phyloP scores from a whole-genome alignment of 2,888 invertebrate genomes.

The Crepidodera aurea region DNA sequence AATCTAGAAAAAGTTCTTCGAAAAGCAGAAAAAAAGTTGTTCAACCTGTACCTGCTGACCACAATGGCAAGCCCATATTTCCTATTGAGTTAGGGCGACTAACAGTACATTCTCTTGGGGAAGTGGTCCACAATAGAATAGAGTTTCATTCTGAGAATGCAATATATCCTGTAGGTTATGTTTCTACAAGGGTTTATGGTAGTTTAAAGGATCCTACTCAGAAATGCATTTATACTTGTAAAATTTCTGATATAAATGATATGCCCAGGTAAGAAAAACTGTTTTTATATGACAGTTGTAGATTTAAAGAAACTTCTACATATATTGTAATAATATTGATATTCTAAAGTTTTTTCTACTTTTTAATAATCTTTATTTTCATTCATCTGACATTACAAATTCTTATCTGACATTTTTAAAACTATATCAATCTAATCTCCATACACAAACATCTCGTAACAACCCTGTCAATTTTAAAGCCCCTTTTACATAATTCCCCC shows the following conservation, averaged over 20 bases:
- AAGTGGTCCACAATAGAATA: slow-evolving; percentile 72
- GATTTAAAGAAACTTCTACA: no score
- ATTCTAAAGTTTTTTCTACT: no score
- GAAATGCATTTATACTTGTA: slow-evolving; percentile 81
- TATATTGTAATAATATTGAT: no score
- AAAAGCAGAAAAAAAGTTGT: slow-evolving; percentile 63
- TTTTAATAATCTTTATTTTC: no score
- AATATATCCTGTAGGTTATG: slow-evolving; percentile 81
- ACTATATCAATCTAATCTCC: no score
- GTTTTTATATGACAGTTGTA: no score
- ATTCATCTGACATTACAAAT: no score
- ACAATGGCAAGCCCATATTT: slow-evolving; percentile 74
- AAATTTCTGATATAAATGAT: slow-evolving; percentile 76
- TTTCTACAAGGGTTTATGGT: slow-evolving; percentile 78
- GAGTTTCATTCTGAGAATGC: slow-evolving; percentile 76
- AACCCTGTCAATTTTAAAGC: no score
- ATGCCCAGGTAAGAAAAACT: slow-evolving; percentile 67
- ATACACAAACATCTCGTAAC: no score
- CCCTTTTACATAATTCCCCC: no score
- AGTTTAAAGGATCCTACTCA: slow-evolving; percentile 74
- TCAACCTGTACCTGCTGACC: slow-evolving; percentile 71
- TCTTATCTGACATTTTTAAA: no score
- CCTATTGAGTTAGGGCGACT: slow-evolving; percentile 76
- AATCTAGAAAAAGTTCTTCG: slow-evolving; percentile 45
- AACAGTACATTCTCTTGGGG: slow-evolving; percentile 78